phyloP scores from a whole-genome alignment of 2,797 vertebrate species.

The Hemitrygon akajei region DNA sequence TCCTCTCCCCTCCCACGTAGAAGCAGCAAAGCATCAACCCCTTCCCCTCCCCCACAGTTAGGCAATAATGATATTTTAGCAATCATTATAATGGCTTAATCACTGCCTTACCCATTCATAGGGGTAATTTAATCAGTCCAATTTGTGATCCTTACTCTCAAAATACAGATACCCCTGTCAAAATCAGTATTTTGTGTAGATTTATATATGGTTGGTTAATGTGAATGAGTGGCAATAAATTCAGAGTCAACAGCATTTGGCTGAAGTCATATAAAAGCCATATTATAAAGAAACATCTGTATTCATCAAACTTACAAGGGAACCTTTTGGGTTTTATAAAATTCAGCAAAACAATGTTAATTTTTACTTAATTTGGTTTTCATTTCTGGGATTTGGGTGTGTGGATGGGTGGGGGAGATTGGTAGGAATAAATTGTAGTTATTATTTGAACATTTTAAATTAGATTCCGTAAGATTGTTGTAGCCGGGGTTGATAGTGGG shows the following conservation, averaged over 20 bases:
- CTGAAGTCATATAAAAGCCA: neutral
- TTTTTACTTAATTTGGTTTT: neutral
- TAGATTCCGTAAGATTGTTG: neutral
- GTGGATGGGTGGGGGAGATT: neutral
- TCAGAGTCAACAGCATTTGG: neutral
- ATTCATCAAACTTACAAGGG: neutral
- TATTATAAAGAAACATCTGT: neutral
- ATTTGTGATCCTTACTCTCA: neutral
- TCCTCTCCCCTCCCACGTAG: too few relatives aligned
- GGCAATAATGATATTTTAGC: neutral
- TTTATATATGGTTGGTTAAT: neutral
- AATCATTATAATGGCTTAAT: neutral
- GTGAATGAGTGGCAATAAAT: neutral
- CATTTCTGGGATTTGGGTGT: neutral
- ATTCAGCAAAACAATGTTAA: neutral
- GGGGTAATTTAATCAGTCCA: neutral
- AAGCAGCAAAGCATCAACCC: too few relatives aligned
- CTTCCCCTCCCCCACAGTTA: too few relatives aligned
- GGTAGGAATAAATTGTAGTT: neutral
- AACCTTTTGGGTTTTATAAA: neutral
- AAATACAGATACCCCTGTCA: neutral
- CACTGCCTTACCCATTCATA: neutral
- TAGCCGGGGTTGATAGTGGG: too few relatives aligned
- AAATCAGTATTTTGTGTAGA: neutral
- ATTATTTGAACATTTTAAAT: neutral